Base-by-base conservation (phyloP, 2,113 vertebrate species). In the Chaetops frenatus region DNA sequence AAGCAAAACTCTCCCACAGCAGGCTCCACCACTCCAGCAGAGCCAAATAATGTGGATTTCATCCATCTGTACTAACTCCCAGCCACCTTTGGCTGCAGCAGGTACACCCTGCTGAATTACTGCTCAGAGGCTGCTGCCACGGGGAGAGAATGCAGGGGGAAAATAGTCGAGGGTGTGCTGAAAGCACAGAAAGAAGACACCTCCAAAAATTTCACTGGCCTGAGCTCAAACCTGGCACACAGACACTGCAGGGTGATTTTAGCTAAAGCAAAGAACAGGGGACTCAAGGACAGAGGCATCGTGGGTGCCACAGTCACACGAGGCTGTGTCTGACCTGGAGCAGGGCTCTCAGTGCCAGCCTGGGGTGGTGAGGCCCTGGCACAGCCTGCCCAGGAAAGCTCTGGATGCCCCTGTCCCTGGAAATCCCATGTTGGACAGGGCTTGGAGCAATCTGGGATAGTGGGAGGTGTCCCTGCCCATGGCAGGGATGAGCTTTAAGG, bases 331-430 rank as follows among this genome's bases (percentile, higher is more conserved):
- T 61, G 57, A 12, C 22, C 1, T 2, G 64, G 23, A 50, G 27
- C 1, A 0, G 42, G 8, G 5, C 1, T 81, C 53, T 76, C 44
- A 29, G 13, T 14, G 57, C 14, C 6, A 58, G 0, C 0, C 0
- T 15, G 25, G 48, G 31, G 31, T 31, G 35, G 9, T 1, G 29
- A 56, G 27, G 10, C 4, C 8, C 40, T 36, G 45, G 73, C 47
- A 53, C 62, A 53, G 72, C 5, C 2, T 76, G 53, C 21, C 38
- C 5, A 7, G 28, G 38, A 20, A 70, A 78, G 38, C 47, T 71
- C 29, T 24, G 61, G n/a, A 5, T 76, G 35, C 15, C 17, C 40
- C 29, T n/a, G 54, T 61, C 17, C 38, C 24, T 67, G 47, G 9
- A 47, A 61, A 10, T 31, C 8, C 18, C 47, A 28, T 9, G 11